phyloP scores from a whole-genome alignment of 1,140 invertebrate genomes.

The Manduca sexta region DNA sequence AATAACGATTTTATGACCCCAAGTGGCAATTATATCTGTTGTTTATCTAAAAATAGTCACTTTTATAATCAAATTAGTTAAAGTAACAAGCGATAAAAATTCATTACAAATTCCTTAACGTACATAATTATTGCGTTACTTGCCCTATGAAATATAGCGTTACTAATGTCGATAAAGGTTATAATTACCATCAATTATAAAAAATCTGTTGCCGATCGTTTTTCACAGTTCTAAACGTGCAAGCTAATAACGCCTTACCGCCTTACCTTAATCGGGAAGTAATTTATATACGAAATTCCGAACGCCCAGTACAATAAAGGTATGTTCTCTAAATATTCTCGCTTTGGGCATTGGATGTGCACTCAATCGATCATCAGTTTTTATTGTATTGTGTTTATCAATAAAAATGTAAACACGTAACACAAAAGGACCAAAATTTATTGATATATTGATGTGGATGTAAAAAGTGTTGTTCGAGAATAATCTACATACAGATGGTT shows the following conservation, averaged over 20 bases:
- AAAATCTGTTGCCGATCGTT: conserved; percentile 12
- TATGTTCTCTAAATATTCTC: conserved; percentile 58
- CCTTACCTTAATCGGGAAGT: conserved; percentile 54
- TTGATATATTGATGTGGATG: conserved; percentile 5
- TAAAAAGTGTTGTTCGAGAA: neutral
- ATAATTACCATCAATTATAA: conserved; percentile 28
- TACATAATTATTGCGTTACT: conserved; percentile 36
- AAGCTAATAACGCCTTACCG: conserved; percentile 47
- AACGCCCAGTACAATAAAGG: conserved; percentile 51
- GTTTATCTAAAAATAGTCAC: conserved; percentile 18
- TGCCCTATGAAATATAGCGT: conserved; percentile 13
- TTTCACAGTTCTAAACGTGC: conserved; percentile 23
- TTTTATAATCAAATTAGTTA: conserved; percentile 42
- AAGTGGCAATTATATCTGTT: conserved; percentile 36
- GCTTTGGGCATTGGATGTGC: conserved; percentile 30
- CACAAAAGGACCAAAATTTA: conserved; percentile 23
- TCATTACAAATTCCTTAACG: conserved; percentile 31
- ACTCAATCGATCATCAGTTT: conserved; percentile 53
- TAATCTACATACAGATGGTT: neutral
- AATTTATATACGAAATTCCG: conserved; percentile 59
- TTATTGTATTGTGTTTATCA: conserved; percentile 60
- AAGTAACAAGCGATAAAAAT: conserved; percentile 35
- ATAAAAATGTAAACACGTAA: conserved; percentile 39
- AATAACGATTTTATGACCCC: conserved; percentile 31
- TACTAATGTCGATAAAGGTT: conserved; percentile 20